A percentile compares a stretch with the other conserved stretches of the same genome.
Evolutionary conservation across 1,140 invertebrate species (phyloP).

Genomic region (Hylaeus volcanicus): DNA sequence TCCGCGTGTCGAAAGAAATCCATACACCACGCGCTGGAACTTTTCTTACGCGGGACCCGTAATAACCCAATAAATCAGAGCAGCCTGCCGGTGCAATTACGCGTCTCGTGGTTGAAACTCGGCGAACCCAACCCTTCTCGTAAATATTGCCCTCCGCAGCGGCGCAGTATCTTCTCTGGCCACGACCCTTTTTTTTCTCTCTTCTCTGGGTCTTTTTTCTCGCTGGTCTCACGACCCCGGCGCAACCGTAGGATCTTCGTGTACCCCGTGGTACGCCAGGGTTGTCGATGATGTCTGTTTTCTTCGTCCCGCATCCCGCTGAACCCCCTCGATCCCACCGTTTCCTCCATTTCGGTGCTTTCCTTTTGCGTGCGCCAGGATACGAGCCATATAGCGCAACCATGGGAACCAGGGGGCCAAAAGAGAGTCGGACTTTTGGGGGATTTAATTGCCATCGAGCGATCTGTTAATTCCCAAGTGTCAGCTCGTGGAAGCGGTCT

Average conservation of each 20-base stretch:
- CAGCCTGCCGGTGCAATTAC: conserved; percentile 75
- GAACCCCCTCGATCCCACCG: conserved; percentile 3
- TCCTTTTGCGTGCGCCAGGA: conserved; percentile 44
- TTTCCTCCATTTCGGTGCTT: conserved; percentile 31
- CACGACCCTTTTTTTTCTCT: conserved; percentile 10
- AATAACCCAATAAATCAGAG: conserved; percentile 79
- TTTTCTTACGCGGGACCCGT: conserved; percentile 72
- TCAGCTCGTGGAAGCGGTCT: conserved; percentile 69
- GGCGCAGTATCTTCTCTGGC: conserved; percentile 51
- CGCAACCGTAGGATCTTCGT: conserved; percentile 43
- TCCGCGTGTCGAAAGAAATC: conserved; percentile 40
- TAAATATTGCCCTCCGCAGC: conserved; percentile 74
- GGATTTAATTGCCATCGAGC: conserved; percentile 75
- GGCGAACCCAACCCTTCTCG: conserved; percentile 74
- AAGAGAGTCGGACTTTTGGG: conserved; percentile 54
- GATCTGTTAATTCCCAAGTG: conserved; percentile 77
- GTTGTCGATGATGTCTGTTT: conserved; percentile 57
- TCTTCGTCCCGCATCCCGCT: conserved; percentile 11
- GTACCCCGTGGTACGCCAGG: conserved; percentile 43
- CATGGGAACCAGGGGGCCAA: conserved; percentile 64
- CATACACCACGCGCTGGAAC: conserved; percentile 66
- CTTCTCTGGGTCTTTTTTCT: conserved; percentile 39
- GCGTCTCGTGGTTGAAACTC: conserved; percentile 62
- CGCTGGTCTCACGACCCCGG: conserved; percentile 66
- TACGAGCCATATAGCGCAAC: conserved; percentile 39